A percentile compares a stretch with the other conserved stretches of the same genome.
Evolutionary conservation across 2,888 invertebrate genomes (phyloP).

Genomic region (Cordilura impudica): DNA sequence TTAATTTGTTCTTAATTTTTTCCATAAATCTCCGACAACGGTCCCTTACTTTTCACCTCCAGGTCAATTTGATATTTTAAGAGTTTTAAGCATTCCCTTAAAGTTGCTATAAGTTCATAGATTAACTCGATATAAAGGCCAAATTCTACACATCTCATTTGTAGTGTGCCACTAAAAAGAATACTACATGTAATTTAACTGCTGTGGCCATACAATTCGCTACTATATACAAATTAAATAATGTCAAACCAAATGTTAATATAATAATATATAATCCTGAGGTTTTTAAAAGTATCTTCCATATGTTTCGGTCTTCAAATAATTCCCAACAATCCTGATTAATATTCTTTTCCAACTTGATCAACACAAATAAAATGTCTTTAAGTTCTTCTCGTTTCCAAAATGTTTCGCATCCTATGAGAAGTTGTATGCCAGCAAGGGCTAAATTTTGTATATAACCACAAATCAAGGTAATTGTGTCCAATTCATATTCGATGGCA

Average conservation of each 20-base stretch:
- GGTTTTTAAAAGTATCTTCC: neutral
- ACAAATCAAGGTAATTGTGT: neutral
- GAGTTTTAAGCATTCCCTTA: neutral
- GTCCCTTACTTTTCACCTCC: neutral
- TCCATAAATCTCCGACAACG: neutral
- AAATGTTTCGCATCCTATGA: neutral
- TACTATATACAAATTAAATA: neutral
- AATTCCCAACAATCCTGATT: neutral
- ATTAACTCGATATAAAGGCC: neutral
- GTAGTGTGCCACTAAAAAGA: neutral
- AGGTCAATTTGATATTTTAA: neutral
- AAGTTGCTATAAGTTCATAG: neutral
- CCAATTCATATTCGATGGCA: neutral
- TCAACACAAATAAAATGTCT: neutral
- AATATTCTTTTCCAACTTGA: neutral
- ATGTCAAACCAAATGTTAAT: neutral
- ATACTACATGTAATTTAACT: neutral
- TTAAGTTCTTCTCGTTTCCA: neutral
- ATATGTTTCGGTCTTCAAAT: neutral
- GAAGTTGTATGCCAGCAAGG: neutral
- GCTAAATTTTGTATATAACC: neutral
- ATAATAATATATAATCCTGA: neutral
- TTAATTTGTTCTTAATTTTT: slow-evolving; percentile 2
- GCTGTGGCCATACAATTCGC: neutral
- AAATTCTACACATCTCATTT: slow-evolving; percentile 4